These are phyloP conservation scores for Brachionus rubens DNA, from an alignment of 1,140 invertebrate genomes.

Conservation along the genomic window DNA sequence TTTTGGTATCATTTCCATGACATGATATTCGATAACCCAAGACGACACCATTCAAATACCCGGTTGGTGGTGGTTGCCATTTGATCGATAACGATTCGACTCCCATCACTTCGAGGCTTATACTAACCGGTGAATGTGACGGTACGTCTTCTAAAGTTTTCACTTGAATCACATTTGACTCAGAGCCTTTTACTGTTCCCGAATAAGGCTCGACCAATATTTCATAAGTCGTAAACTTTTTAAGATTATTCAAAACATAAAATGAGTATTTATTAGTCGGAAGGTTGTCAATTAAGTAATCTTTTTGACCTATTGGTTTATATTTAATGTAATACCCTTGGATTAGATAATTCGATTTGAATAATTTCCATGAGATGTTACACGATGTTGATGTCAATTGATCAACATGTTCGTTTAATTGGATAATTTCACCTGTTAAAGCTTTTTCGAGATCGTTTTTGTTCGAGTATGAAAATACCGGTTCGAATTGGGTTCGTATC, in stretches of 20 bases:
- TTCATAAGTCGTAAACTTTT: slow-evolving; percentile 39
- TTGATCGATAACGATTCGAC: background rate
- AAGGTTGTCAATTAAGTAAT: background rate
- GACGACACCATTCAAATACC: background rate
- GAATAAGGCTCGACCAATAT: slow-evolving; percentile 30
- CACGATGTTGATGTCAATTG: background rate
- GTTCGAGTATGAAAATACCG: background rate
- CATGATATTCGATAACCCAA: slow-evolving; percentile 3
- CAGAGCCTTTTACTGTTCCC: background rate
- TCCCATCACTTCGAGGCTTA: background rate
- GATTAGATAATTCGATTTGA: background rate
- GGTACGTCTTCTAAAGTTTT: slow-evolving; percentile 22
- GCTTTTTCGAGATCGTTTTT: slow-evolving; percentile 13
- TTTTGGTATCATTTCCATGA: background rate
- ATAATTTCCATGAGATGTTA: slow-evolving; percentile 25
- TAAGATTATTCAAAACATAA: slow-evolving; percentile 1
- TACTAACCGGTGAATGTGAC: background rate
- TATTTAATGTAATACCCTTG: slow-evolving; percentile 32
- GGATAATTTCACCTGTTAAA: slow-evolving; percentile 6
- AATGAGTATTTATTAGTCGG: background rate
- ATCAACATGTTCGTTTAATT: slow-evolving; percentile 8
- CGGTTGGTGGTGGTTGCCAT: background rate
- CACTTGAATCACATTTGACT: background rate
- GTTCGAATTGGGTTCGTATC: slow-evolving; percentile 5
- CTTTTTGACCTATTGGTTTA: background rate